Evolutionary conservation across 2,797 vertebrate species (phyloP), one percentile per base, ranked within the genome.

Genomic region (Natrix natrix): DNA sequence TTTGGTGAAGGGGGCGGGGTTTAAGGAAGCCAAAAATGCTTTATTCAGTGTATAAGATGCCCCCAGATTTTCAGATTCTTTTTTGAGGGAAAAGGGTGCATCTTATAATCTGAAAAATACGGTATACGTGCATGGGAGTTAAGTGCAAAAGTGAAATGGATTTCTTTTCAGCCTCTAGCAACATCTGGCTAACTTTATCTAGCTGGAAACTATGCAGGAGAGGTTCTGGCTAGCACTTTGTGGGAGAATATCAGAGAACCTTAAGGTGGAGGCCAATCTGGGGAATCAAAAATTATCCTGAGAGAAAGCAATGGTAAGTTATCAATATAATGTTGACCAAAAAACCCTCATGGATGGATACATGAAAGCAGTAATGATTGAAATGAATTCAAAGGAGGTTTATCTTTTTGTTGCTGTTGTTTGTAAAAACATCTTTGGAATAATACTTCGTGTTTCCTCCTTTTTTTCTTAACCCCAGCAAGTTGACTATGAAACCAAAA

Each of bases 401-500:
- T 83, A 48, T 83, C 37, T 83, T 78, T 78, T 43, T 43, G 4
- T 83, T 24, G 8, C 10, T 83, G 74, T 48, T 83, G 37, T 48
- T 83, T 63, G 14, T 61, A 63, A 90, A 86, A 90, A 16, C 26
- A 26, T 48, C 3, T 7, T 17, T 37, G 43, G 63, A 57, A n/a
- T 92, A 43, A 94, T 0, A 90, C 2, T 2, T 86, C 94, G 14
- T 94, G 22, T 10, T 95, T 88, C 96, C 94, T 96, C 94, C 4
- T 96, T 94, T 95, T 93, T 96, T 69, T n/a, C 4, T 37, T 74
- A 37, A 74, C 20, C 37, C 10, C 97, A 99, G 99, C 96, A 96
- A 0, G 98, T 99, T 97, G 99, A 99, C 97, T 99, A 98, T 96
- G 99, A 99, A 97, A 98, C 98, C 54, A 99, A 99, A 97, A 98